phyloP scores from a whole-genome alignment of 2,888 invertebrate genomes.

The Zele albiditarsus region DNA sequence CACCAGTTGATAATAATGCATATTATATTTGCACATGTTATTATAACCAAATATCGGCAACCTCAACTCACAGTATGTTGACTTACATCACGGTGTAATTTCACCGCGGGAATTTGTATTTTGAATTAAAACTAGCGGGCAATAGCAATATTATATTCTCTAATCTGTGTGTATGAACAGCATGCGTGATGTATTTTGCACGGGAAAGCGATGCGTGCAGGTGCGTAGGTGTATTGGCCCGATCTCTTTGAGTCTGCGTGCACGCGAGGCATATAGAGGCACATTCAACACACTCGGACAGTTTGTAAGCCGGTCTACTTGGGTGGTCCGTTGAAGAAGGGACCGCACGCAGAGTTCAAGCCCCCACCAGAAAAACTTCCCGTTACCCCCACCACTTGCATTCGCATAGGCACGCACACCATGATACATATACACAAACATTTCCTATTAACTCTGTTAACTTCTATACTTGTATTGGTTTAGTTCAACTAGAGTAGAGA shows the following conservation, averaged over 20 bases:
- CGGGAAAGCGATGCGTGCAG: constrained; percentile 40
- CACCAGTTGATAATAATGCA: background rate
- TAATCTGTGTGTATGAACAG: constrained; percentile 11
- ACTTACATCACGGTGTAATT: no score
- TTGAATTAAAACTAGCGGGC: background rate
- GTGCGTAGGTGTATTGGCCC: constrained; percentile 52
- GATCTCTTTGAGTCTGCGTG: constrained; percentile 43
- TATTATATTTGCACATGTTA: no score
- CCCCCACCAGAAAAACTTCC: constrained; percentile 69
- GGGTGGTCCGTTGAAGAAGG: constrained; percentile 72
- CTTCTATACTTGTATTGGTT: background rate
- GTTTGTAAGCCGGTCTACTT: constrained; percentile 69
- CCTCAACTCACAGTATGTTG: no score
- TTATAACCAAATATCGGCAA: no score
- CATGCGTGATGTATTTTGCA: constrained; percentile 10
- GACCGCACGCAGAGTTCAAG: constrained; percentile 71
- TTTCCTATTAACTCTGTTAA: background rate
- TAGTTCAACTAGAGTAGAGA: background rate
- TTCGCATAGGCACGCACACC: constrained; percentile 54
- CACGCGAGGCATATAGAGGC: constrained; percentile 30
- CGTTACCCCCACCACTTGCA: constrained; percentile 52
- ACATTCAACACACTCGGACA: constrained; percentile 44
- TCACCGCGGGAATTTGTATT: background rate
- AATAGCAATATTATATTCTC: background rate
- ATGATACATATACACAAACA: constrained; percentile 30